Conservation (phyloP, 2,113 vertebrate genomes). For the Sander vitreus region DNA sequence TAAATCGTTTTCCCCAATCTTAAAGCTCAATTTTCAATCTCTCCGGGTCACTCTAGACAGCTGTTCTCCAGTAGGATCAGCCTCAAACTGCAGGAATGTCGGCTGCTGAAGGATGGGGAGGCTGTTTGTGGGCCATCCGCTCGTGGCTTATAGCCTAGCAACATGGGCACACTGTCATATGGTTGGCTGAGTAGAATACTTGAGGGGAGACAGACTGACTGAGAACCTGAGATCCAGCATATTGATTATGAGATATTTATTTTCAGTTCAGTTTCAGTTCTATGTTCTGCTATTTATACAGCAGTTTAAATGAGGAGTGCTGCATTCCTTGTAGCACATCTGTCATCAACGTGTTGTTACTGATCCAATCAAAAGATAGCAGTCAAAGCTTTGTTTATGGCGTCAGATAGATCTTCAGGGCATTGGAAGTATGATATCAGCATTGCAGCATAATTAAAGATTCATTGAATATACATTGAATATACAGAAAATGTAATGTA, state of each 20-base stretch:
- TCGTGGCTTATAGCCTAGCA: constrained; percentile 49
- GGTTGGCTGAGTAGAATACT: constrained; percentile 50
- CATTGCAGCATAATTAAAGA: constrained; percentile 2
- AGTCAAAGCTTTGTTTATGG: background rate
- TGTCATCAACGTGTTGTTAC: constrained; percentile 14
- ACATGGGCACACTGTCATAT: constrained; percentile 59
- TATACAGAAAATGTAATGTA: background rate
- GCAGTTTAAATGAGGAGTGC: background rate
- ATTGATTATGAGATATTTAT: constrained; percentile 59
- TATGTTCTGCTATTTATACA: constrained; percentile 47
- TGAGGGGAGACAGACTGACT: constrained; percentile 46
- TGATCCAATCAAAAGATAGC: background rate
- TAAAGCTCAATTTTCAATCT: constrained; percentile 80
- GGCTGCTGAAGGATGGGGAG: constrained; percentile 48
- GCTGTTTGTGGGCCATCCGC: constrained; percentile 44
- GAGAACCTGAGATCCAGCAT: constrained; percentile 58
- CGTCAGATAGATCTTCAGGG: background rate
- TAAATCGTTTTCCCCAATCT: constrained; percentile 73
- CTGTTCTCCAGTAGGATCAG: constrained; percentile 76
- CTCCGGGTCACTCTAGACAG: constrained; percentile 78
- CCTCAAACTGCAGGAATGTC: constrained; percentile 62
- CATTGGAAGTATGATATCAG: background rate
- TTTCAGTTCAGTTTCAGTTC: constrained; percentile 11
- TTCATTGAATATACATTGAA: constrained; percentile 4
- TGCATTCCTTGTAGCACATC: constrained; percentile 9